Conservation (phyloP, 2,113 vertebrate genomes). For the Cairina moschata region DNA sequence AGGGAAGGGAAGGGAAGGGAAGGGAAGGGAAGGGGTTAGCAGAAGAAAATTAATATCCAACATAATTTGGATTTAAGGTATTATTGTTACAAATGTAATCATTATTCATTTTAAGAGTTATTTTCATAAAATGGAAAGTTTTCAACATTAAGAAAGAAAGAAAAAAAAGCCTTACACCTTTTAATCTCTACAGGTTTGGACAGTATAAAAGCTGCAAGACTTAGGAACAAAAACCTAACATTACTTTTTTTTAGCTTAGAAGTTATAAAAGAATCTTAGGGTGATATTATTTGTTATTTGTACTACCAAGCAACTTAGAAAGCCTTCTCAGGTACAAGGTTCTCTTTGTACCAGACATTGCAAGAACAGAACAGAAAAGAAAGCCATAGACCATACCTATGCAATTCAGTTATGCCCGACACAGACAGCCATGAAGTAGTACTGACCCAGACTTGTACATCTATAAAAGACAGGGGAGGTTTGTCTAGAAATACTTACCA, state of each 20-base stretch:
- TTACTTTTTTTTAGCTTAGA: neutral
- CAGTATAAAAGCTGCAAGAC: neutral
- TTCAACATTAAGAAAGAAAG: neutral
- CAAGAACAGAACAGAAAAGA: neutral
- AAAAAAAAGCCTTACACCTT: neutral
- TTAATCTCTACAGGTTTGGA: neutral
- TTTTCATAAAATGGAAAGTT: neutral
- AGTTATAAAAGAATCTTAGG: neutral
- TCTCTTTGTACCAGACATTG: conserved; percentile 3
- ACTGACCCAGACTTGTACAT: conserved; percentile 52
- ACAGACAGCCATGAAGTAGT: neutral
- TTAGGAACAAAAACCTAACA: neutral
- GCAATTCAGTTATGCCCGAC: neutral
- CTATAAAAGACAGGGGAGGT: conserved; percentile 39
- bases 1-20: neutral
- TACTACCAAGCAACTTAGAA: neutral
- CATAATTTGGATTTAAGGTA: neutral
- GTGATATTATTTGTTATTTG: neutral
- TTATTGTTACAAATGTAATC: neutral
- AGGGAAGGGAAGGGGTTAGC: neutral
- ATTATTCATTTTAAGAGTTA: neutral
- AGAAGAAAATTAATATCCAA: neutral
- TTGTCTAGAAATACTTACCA: conserved; percentile 42
- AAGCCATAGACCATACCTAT: neutral
- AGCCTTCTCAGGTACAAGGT: neutral